Evolutionary conservation across 2,888 invertebrate genomes (phyloP).

Genomic region (Argynnis bischoffii): DNA sequence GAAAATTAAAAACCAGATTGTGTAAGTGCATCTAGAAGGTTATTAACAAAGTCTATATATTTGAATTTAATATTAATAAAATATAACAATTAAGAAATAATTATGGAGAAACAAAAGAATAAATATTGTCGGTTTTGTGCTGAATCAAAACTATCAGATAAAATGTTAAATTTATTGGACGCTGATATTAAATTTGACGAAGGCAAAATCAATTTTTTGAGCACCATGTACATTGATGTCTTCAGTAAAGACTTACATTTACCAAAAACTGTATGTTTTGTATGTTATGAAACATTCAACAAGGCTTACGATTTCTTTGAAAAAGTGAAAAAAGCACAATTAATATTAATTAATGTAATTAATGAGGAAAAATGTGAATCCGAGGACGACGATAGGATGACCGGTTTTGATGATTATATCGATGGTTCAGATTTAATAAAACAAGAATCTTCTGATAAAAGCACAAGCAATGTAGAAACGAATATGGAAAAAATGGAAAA

Average conservation of each 20-base stretch:
- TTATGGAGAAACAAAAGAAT: slow-evolving; percentile 53
- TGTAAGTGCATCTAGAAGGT: not conserved
- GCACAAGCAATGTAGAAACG: slow-evolving; percentile 37
- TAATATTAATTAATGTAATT: slow-evolving; percentile 53
- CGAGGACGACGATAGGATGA: slow-evolving; percentile 57
- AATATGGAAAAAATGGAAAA: slow-evolving; percentile 33
- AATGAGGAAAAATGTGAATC: slow-evolving; percentile 47
- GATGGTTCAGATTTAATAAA: slow-evolving; percentile 37
- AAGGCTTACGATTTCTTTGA: slow-evolving; percentile 65
- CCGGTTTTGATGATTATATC: slow-evolving; percentile 52
- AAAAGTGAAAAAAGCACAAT: slow-evolving; percentile 59
- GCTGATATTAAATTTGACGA: slow-evolving; percentile 56
- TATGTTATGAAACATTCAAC: slow-evolving; percentile 65
- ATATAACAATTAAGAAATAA: not conserved
- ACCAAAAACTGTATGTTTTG: slow-evolving; percentile 68
- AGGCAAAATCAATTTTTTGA: slow-evolving; percentile 64
- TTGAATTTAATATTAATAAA: not conserved
- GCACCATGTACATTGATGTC: slow-evolving; percentile 67
- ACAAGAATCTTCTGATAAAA: slow-evolving; percentile 32
- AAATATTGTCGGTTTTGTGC: slow-evolving; percentile 69
- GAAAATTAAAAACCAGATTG: not conserved
- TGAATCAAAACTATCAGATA: slow-evolving; percentile 56
- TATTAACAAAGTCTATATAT: slow-evolving; percentile 10
- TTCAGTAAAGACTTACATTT: slow-evolving; percentile 48
- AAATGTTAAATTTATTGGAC: slow-evolving; percentile 52